phyloP scores from a whole-genome alignment of 2,113 vertebrate species.

The Oenanthe melanoleuca region DNA sequence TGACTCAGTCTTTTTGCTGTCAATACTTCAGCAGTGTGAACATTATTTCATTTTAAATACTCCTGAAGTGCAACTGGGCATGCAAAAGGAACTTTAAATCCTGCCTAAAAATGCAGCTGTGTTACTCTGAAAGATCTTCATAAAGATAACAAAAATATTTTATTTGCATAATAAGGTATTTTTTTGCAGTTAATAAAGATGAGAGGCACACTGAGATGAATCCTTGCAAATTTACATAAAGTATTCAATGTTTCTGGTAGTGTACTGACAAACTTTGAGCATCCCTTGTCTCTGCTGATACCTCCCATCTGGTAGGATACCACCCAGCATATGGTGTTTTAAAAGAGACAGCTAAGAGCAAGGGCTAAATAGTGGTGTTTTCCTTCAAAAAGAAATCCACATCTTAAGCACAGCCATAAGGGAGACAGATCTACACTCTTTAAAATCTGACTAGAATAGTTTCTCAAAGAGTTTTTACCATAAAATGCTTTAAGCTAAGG shows the following conservation, averaged over 20 bases:
- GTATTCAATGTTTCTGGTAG: neutral
- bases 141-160: neutral
- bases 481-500: neutral
- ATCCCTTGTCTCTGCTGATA: neutral
- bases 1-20: neutral
- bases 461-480: neutral
- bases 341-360: conserved; percentile 1
- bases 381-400: neutral
- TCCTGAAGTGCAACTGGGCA: neutral
- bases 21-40: neutral
- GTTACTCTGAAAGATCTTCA: neutral
- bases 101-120: neutral
- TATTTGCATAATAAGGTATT: neutral
- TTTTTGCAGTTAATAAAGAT: neutral
- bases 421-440: neutral
- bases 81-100: neutral
- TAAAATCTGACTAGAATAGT: neutral
- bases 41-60: neutral
- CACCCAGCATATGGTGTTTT: neutral
- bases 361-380: neutral
- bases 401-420: neutral
- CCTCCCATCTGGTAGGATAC: neutral
- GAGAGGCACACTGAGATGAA: neutral
- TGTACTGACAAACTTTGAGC: neutral
- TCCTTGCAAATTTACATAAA: neutral